These are phyloP conservation scores for Pachypsylla venusta DNA, from an alignment of 1,140 invertebrate genomes.

Conservation along the genomic window DNA sequence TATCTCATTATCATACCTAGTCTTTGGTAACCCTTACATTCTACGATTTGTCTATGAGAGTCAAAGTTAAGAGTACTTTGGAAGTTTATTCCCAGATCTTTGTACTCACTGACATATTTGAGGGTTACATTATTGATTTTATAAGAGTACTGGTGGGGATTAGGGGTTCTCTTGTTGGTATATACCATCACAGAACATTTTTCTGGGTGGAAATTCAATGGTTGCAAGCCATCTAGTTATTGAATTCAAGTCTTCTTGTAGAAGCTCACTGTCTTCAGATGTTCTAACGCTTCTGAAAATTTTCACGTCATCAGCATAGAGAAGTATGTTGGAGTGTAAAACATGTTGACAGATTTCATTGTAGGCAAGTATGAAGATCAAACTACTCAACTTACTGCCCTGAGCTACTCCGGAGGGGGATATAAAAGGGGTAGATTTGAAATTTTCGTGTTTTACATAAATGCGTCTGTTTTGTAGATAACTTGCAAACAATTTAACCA, in stretches of 20 bases:
- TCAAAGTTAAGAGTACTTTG: not conserved
- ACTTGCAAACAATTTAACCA: not conserved
- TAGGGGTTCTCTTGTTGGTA: not conserved
- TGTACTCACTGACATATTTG: not conserved
- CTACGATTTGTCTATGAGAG: not conserved
- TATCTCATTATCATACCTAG: not conserved
- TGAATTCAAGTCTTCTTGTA: slow-evolving; percentile 11
- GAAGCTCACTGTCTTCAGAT: not conserved
- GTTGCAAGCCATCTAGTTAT: slow-evolving; percentile 25
- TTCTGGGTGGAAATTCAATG: not conserved
- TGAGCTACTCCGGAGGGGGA: not conserved
- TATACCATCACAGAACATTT: not conserved
- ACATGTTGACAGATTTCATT: slow-evolving; percentile 1
- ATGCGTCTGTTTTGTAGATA: not conserved
- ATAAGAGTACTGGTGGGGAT: not conserved
- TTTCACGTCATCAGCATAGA: slow-evolving; percentile 11
- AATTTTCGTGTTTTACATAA: slow-evolving; percentile 11
- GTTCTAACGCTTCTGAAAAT: slow-evolving; percentile 1
- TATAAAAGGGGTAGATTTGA: not conserved
- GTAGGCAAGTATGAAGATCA: not conserved
- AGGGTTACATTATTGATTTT: not conserved
- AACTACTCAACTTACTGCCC: not conserved
- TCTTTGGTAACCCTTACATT: not conserved
- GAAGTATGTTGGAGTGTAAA: not conserved
- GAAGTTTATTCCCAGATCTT: not conserved